Base-by-base conservation (phyloP, 92 coral and sea anemone species). In the Heliopora coerulea region DNA sequence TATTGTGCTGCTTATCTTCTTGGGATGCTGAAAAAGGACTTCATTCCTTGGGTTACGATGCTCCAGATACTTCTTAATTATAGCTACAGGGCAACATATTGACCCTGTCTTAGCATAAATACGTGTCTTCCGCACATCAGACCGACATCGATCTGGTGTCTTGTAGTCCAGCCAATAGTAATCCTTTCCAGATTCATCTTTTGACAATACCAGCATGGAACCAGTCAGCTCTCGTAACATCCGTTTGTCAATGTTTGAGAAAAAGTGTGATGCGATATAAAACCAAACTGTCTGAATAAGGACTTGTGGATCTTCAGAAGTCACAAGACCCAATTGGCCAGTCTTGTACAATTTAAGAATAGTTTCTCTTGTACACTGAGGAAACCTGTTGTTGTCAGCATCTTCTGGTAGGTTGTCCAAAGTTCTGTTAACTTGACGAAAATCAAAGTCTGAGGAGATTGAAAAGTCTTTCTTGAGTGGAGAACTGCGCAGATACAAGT, bases 1-100 rank as follows among this genome's bases (percentile, higher is more conserved):
- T 23, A 68, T 48, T 10, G 11, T 8, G 14, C 49, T 39, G 26
- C 61, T 68, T 27, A 68, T 50, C 46, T 27, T 6, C 24, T 68
- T 68, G 20, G 75, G 75, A 32, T 68, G 75, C 23, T 68, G 75
- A 29, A 68, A 68, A 6, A 68, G 25, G n/a, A 68, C 75, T 8
- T 68, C 75, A 54, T 68, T 68, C 8, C 75, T 46, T 12, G 75
- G 75, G 32, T 68, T 68, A 5, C 75, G 75, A 68, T 68, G 75
- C 26, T 49, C 75, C 75, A 68, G 34, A 46, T 68, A 68, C 59
- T 68, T 68, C 75, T 68, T 68, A 7, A 68, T 68, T 12, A 68
- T 68, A 9, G 75, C 27, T 7, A 68, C 56, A 29, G 75, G 75
- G 18, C 75, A 68, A 23, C 75, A 68, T 15, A 68, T 31, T 15